Base-by-base conservation (phyloP, 2,888 invertebrate species). In the Cinara cedri region DNA sequence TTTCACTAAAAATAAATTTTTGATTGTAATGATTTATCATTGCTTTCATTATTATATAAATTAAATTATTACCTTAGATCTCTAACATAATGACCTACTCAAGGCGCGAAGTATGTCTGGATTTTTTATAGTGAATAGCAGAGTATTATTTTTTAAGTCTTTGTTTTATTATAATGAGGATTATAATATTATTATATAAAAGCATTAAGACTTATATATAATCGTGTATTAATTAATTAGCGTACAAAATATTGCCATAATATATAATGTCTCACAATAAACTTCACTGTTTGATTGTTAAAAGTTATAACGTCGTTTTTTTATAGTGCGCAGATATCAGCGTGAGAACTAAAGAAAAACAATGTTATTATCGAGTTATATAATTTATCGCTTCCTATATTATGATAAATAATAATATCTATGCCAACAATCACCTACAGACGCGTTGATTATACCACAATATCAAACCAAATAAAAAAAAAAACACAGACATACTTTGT, bases 351-450 rank as follows among this genome's bases (percentile, higher is more conserved):
- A 24, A 46, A 46, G 14, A 60, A 72, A 72, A 8, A n/a, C 26
- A 49, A 60, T 9, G 9, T n/a, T 51, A 51, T 19, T 14, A 6
- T 51, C 9, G 46, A 72, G 46, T 72, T 19, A 26, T 60, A 60
- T 60, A 60, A 60, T 60, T 60, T 72, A 72, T 46, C 46, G 19
- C 49, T 46, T 60, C n/a, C 11, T 55, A 44, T 10, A n/a, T n/a
- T n/a, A 34, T 34, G 34, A 34, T 34, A 34, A 34, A 34, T 34
- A 34, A 34, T 34, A 6, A 6, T 3, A 34, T 4, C 6, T 34
- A n/a, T 34, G 34, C 34, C 34, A 34, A 34, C 34, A 34, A 34
- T n/a, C 34, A 6, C 34, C 6, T 34, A 34, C 34, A 34, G 34
- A 34, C 34, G 34, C 34, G 34, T 34, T 34, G 34, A 34, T 34